Base-by-base conservation (phyloP, 1,140 invertebrate genomes). In the Akabosia matsudoensis region DNA sequence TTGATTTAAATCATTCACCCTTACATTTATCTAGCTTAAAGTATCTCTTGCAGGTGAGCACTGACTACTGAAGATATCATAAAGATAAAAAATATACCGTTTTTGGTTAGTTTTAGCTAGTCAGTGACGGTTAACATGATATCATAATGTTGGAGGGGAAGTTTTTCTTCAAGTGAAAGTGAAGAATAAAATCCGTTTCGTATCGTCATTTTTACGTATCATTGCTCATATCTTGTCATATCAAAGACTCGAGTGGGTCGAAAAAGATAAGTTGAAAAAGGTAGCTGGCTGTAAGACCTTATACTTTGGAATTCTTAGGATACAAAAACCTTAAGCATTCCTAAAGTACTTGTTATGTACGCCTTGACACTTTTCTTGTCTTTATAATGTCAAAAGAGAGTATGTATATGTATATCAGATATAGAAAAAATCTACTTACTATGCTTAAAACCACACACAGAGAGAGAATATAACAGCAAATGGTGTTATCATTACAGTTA, bases 281-380 rank as follows among this genome's bases (percentile, higher is more conserved):
- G 7, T 4, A 56, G n/a, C 54, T 24, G 54, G 22, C 7, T 7
- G 26, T 2, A 7, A 10, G 3, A 13, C 4, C 14, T 1, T 30
- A 67, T 7, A 67, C 28, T 13, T 31, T 22, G 18, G 18, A 45
- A 7, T 18, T 18, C 7, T 7, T 18, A 45, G 18, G 18, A 45
- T 45, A 18, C 7, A 18, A 7, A 45, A 24, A 16, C 30, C 61
- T n/a, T 7, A 30, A 2, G 7, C 30, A 67, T 67, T n/a, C 30
- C 31, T 67, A 67, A 67, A n/a, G 26, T 67, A 67, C 61, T 67
- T 67, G 61, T 67, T 67, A 67, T 67, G 61, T 67, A 67, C 61
- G 61, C 61, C 61, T 67, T 67, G 61, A 67, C 61, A 67, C 61
- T 67, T 67, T 30, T 67, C 61, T 30, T 67, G 61, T 67, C 61